Evolutionary conservation across 1,140 invertebrate genomes (phyloP).

Genomic region (Telenomus remus): DNA sequence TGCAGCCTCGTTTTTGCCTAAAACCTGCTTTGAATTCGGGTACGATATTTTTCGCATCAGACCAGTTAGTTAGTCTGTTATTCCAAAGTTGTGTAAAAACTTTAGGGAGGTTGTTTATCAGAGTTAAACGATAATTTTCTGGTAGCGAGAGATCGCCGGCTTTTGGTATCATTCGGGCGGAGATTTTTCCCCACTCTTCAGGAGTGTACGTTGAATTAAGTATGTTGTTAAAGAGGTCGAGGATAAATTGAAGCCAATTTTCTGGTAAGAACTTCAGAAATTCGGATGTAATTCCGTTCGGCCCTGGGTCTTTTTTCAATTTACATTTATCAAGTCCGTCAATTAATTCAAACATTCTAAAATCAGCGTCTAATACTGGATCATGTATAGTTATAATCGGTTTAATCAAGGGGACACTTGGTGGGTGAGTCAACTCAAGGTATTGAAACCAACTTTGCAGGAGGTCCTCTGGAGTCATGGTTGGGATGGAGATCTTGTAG

Average conservation of each 20-base stretch:
- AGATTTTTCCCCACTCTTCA: conserved; percentile 3
- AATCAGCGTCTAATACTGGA: conserved; percentile 5
- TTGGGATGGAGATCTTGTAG: too few relatives aligned
- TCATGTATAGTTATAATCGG: too few relatives aligned
- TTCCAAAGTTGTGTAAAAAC: conserved; percentile 8
- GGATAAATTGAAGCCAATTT: not conserved
- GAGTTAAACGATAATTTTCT: conserved; percentile 5
- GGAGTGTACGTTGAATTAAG: not conserved
- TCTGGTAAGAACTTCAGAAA: conserved; percentile 6
- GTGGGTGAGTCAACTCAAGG: too few relatives aligned
- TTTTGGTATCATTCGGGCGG: conserved; percentile 10
- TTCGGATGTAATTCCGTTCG: conserved; percentile 7
- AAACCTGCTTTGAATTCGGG: conserved; percentile 6
- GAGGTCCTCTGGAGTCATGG: too few relatives aligned
- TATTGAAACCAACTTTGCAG: too few relatives aligned
- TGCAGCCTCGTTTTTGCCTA: not conserved
- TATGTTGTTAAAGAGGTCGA: conserved; percentile 7
- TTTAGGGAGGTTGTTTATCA: conserved; percentile 1
- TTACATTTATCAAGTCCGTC: conserved; percentile 10
- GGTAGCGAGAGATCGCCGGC: not conserved
- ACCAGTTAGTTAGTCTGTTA: not conserved
- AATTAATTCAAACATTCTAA: not conserved
- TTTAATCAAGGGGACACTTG: too few relatives aligned
- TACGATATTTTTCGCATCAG: not conserved
- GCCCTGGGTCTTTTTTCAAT: conserved; percentile 1